Evolutionary conservation across 2,113 vertebrate species (phyloP), one percentile per base, ranked within the genome.

Genomic region (Hucho hucho): DNA sequence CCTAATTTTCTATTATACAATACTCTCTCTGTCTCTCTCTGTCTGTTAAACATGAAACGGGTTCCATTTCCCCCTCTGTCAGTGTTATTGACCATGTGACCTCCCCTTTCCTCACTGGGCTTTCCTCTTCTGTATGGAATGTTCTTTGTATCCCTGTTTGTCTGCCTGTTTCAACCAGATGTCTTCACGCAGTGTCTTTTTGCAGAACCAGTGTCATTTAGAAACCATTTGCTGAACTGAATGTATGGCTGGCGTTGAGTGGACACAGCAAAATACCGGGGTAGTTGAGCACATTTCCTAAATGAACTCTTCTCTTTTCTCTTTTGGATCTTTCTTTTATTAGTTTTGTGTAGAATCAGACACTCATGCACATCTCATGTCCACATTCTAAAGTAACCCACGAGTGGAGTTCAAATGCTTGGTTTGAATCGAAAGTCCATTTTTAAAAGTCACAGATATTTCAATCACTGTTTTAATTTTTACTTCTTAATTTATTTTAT

Each of bases 171-270:
- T 86, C 82, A 84, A 85, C 81, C 87, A 87, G 86, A 88, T 88
- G 84, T 76, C 81, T 80, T 89, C 81, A 88, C 65, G 20, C 81
- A 77, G 78, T 90, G 86, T 87, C 84, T 90, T 90, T 90, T 92
- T 87, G 81, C 89, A 90, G 89, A 91, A 87, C 88, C 86, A 89
- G 89, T 88, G 80, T 91, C 86, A 92, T 90, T 87, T 89, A 90
- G 86, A 91, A 89, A 88, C 87, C 87, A 86, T 92, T 91, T 89
- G 85, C 89, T 90, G 88, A 89, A 86, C 85, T 87, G 84, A 88
- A 81, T 91, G 82, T 87, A 86, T 87, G 81, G 79, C 84, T 91
- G 89, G 46, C 80, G 74, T 85, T 90, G 88, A 89, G 85, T 79
- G 88, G 87, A 90, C 81, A 82, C 87, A 90, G 83, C 82, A 87